Base-by-base conservation (phyloP, 2,113 vertebrate genomes). In the Atherinomorus stipes region DNA sequence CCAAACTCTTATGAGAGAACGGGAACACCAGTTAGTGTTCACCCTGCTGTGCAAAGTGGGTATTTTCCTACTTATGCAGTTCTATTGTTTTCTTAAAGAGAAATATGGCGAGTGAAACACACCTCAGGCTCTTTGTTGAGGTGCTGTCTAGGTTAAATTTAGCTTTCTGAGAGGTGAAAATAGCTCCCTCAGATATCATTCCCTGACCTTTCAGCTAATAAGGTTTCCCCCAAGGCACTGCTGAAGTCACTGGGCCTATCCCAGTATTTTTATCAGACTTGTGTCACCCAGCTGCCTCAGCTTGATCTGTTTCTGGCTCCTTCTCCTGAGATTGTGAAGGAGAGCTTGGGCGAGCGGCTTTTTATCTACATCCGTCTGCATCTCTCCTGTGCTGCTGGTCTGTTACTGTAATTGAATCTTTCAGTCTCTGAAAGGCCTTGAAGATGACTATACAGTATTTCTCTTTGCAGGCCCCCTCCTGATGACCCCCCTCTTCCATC, bases 331-430 rank as follows among this genome's bases (percentile, higher is more conserved):
- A 25, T 56, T 60, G 23, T 67, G 21, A 71, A 59, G 28, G 64
- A 71, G 50, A 51, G 16, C 15, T 59, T 42, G 65, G 1, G 18
- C 1, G 34, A 62, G 59, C 21, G 34, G 15, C 37, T 34, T 66
- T 71, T 64, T 62, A 67, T 78, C 75, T 82, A 42, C 73, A 56
- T 76, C 61, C 23, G 13, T 67, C 77, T 73, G 40, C 56, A 64
- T 78, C 72, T 26, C 68, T 69, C 66, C 57, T 70, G 54, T 71
- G n/a, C n/a, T 82, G 84, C 72, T 86, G 68, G 72, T 59, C 65
- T 38, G 63, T 56, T 62, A 54, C 68, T 76, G 37, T 91, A 90
- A 91, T 93, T 69, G 25, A 73, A 90, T 92, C 74, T 76, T 2
- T 7, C 49, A 19, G 62, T 70, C 80, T 72, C 62, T 60, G 31